phyloP scores from a whole-genome alignment of 2,113 vertebrate species.

The Microtus oregoni region DNA sequence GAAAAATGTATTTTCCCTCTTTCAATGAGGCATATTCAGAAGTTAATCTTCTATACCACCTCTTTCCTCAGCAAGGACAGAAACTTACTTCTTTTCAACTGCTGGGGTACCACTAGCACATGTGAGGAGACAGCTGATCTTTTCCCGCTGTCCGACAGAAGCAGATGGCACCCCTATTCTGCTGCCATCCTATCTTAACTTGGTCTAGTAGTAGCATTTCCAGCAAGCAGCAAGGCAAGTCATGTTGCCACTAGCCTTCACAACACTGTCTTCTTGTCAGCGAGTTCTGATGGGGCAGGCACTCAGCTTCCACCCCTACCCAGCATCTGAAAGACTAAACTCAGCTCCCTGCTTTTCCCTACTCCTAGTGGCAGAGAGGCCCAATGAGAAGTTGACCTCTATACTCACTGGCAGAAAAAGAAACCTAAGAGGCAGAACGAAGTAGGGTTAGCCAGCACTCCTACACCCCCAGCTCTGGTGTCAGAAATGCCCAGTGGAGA shows the following conservation, averaged over 20 bases:
- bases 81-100: neutral
- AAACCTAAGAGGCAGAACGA: neutral
- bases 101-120: neutral
- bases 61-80: neutral
- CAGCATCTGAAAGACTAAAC: neutral
- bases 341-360: neutral
- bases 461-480: neutral
- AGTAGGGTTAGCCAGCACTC: neutral
- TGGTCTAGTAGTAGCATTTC: neutral
- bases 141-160: neutral
- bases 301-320: neutral
- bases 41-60: neutral
- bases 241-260: neutral
- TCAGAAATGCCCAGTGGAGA: neutral
- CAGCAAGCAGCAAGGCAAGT: neutral
- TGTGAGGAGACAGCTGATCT: neutral
- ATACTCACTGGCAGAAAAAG: neutral
- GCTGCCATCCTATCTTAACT: neutral
- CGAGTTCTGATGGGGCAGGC: neutral
- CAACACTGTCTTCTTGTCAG: neutral
- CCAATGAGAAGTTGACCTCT: neutral
- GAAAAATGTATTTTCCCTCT: neutral
- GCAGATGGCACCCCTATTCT: slow-evolving; percentile 10
- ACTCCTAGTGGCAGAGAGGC: neutral
- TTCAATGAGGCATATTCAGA: neutral